Evolutionary conservation across 2,888 invertebrate species (phyloP).

Genomic region (Noctua pronuba): DNA sequence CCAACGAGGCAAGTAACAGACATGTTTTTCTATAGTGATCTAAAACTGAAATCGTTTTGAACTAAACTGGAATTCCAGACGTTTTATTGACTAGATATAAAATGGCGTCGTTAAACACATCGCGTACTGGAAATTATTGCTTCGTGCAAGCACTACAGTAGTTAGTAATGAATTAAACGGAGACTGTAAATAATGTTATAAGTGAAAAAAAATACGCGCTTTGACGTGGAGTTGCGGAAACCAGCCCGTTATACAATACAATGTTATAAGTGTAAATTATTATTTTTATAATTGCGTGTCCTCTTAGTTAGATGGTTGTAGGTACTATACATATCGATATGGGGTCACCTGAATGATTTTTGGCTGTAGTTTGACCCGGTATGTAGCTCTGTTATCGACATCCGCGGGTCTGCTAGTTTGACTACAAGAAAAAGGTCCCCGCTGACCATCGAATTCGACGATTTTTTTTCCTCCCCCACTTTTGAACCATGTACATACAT

Average conservation of each 20-base stretch:
- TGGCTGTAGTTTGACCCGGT: too few species aligned
- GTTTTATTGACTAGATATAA: slow-evolving; percentile 21
- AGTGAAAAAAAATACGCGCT: too few species aligned
- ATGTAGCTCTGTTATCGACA: too few species aligned
- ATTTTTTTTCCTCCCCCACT: too few species aligned
- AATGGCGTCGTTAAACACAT: slow-evolving; percentile 17
- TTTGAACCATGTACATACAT: too few species aligned
- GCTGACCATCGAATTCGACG: too few species aligned
- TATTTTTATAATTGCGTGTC: not conserved
- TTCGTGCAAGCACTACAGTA: not conserved
- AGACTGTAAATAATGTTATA: not conserved
- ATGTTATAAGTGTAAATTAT: not conserved
- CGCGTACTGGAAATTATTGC: slow-evolving; percentile 6
- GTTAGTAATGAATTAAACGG: slow-evolving; percentile 7
- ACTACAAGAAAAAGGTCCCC: too few species aligned
- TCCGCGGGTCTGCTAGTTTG: too few species aligned
- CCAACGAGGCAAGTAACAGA: not conserved
- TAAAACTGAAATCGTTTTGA: not conserved
- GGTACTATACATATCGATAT: too few species aligned
- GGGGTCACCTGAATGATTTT: too few species aligned
- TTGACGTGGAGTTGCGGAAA: too few species aligned
- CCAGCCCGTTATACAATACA: too few species aligned
- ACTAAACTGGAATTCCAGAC: slow-evolving; percentile 12
- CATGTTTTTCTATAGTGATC: slow-evolving; percentile 22
- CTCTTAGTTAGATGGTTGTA: not conserved